Base-by-base conservation (phyloP, 2,888 invertebrate species). In the Drosophila greeni region DNA sequence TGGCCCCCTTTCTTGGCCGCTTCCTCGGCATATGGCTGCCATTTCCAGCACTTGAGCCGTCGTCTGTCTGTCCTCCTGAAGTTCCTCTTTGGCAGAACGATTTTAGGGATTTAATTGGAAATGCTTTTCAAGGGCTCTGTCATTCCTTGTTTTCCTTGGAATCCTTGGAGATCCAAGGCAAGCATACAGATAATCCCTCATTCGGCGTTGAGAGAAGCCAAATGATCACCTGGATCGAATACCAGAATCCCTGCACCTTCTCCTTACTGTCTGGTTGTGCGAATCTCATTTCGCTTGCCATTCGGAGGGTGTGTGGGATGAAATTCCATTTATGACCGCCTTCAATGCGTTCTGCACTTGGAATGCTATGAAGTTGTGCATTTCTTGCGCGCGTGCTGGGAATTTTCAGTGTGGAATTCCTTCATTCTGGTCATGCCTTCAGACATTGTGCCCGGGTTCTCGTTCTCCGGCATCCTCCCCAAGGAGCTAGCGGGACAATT, bases 351-450 rank as follows among this genome's bases (percentile, higher is more conserved):
- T 72, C 73, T 81, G 72, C 72, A 73, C 80, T 75, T 73, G 82
- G 84, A 76, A 84, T 82, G 73, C 80, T 68, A 75, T 82, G 72
- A 72, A 82, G 82, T 82, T 84, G 82, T 82, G 82, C 83, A 82
- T 82, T 82, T 84, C 81, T 80, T 82, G 72, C 66, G 80, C 82
- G 84, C 84, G 82, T 82, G 76, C 82, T 68, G 71, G 56, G 84
- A 76, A 84, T 82, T 77, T 67, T 73, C 71, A 75, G 81, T 75
- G 82, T 76, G 82, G 80, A 82, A 82, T 82, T 82, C 77, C 78
- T 67, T 69, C 78, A 84, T 84, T 77, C 76, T 76, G 77, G 70
- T 67, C 80, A 82, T 80, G 70, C 82, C 82, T 61, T 45, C 67
- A 73, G 80, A 79, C 83, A 77, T 80, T 69, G 78, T 72, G 66